Evolutionary conservation across 2,797 vertebrate genomes (phyloP).

Genomic region (Clarias laeviceps): DNA sequence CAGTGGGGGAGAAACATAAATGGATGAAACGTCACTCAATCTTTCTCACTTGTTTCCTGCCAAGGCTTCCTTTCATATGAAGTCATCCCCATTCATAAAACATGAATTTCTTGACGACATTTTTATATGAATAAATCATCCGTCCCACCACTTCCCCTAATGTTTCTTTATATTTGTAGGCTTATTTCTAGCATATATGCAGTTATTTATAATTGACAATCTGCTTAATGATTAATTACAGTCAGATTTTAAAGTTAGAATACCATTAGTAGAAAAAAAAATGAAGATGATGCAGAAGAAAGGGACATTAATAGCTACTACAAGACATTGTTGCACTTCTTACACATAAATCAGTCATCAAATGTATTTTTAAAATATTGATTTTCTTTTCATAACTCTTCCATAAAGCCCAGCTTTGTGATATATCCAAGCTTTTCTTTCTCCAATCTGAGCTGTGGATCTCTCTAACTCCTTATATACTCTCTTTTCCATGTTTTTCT

Average conservation of each 20-base stretch:
- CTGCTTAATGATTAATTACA: not conserved
- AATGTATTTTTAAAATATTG: too few species aligned
- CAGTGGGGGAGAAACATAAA: slow-evolving; percentile 43
- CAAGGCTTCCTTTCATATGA: slow-evolving; percentile 32
- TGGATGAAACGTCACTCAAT: slow-evolving; percentile 43
- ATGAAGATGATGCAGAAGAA: not conserved
- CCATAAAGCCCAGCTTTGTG: too few species aligned
- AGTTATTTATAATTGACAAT: not conserved
- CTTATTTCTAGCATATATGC: slow-evolving; percentile 21
- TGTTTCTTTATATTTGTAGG: slow-evolving; percentile 2
- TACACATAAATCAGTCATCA: not conserved
- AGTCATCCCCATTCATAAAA: slow-evolving; percentile 44
- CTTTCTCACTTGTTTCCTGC: slow-evolving; percentile 39
- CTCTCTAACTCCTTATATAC: not conserved
- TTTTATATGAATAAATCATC: slow-evolving; percentile 27
- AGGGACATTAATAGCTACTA: not conserved
- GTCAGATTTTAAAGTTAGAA: not conserved
- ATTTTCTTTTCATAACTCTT: too few species aligned
- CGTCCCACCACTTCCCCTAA: slow-evolving; percentile 22
- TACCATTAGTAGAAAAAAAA: not conserved
- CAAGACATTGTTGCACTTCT: not conserved
- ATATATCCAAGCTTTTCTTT: not conserved
- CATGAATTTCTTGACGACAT: slow-evolving; percentile 16
- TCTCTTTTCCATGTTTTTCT: not conserved
- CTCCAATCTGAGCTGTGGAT: not conserved